Conservation (phyloP, 2,888 invertebrate genomes). For the Drosophila greeni region DNA sequence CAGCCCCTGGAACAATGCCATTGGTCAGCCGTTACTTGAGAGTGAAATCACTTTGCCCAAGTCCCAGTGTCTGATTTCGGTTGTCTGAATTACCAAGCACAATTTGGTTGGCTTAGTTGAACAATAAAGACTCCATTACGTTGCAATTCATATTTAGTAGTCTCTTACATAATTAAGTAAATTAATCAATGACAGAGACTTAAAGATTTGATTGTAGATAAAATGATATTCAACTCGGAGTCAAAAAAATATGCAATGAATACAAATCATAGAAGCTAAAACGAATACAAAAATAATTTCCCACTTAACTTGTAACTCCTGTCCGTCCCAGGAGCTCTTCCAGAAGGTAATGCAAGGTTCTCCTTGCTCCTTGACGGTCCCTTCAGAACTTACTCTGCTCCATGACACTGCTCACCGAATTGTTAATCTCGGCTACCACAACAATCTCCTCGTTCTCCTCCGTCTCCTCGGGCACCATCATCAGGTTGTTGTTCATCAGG, state of each 20-base stretch:
- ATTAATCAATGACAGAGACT: background rate
- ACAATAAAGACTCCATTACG: conserved; percentile 10
- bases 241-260: background rate
- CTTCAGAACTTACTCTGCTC: conserved; percentile 68
- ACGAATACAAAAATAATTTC: background rate
- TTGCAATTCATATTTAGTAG: conserved; percentile 1
- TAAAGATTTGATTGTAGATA: background rate
- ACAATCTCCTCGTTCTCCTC: conserved; percentile 69
- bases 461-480: conserved; percentile 69
- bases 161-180: background rate
- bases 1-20: conserved; percentile 13
- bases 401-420: conserved; percentile 43
- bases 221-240: background rate
- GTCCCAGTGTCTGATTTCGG: conserved; percentile 9
- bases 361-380: no score
- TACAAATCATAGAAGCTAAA: background rate
- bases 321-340: no score
- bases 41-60: conserved; percentile 8
- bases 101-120: conserved; percentile 2
- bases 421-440: conserved; percentile 60
- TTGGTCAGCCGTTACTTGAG: background rate
- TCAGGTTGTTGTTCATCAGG: conserved; percentile 63
- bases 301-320: background rate
- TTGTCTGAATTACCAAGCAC: conserved; percentile 3
- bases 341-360: background rate